A percentile compares a stretch with the other conserved stretches of the same genome.
phyloP scores from a whole-genome alignment of 1,140 invertebrate genomes.

The Pomacea maculata region DNA sequence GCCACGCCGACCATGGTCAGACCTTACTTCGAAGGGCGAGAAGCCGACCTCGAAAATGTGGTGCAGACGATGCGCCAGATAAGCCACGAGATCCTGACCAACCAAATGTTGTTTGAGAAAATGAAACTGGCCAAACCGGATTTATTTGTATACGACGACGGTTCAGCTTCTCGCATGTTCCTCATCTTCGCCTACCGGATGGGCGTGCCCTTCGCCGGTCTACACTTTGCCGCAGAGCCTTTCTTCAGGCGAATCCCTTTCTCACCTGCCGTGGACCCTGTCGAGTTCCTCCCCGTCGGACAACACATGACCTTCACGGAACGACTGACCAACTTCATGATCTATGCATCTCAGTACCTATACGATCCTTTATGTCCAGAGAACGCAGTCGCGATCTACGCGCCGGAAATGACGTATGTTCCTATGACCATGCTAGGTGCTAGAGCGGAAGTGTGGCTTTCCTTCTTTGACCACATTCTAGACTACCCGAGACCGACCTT shows the following conservation, averaged over 20 bases:
- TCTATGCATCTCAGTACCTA: background rate
- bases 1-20: background rate
- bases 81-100: conserved; percentile 10
- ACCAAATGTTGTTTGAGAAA: conserved; percentile 3
- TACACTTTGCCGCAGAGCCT: background rate
- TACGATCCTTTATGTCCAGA: background rate
- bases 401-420: conserved; percentile 20
- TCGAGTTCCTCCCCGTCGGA: background rate
- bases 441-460: conserved; percentile 27
- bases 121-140: conserved; percentile 20
- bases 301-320: conserved; percentile 8
- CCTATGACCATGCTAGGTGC: conserved; percentile 5
- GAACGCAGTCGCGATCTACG: conserved; percentile 7
- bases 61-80: background rate
- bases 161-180: conserved; percentile 4
- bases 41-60: background rate
- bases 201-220: conserved; percentile 16
- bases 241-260: conserved; percentile 6
- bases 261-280: conserved; percentile 9
- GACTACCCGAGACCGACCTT: conserved; percentile 33
- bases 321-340: conserved; percentile 1
- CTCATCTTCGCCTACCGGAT: conserved; percentile 29
- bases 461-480: conserved; percentile 30
- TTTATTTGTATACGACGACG: conserved; percentile 20
- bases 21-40: background rate